Evolutionary conservation across 2,797 vertebrate species (phyloP).

Genomic region (Amazona ochrocephala): DNA sequence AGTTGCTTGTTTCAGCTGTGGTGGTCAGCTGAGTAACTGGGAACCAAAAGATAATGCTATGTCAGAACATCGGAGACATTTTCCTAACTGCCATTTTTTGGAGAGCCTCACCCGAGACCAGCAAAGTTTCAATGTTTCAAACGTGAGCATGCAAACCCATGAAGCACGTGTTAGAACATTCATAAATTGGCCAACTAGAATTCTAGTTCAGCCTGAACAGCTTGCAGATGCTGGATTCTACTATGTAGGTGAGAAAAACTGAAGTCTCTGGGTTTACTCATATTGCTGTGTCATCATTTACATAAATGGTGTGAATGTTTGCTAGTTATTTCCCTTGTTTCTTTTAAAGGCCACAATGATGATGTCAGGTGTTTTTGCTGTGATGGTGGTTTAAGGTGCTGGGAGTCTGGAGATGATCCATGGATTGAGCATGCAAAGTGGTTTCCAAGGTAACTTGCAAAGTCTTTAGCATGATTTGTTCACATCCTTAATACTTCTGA

Average conservation of each 20-base stretch:
- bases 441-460: slow-evolving; percentile 93
- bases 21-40: slow-evolving; percentile 94
- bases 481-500: not conserved
- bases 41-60: slow-evolving; percentile 93
- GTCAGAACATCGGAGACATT: slow-evolving; percentile 93
- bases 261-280: not conserved
- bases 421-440: slow-evolving; percentile 99
- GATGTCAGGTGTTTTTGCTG: slow-evolving; percentile 99
- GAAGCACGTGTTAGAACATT: slow-evolving; percentile 91
- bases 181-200: slow-evolving; percentile 90
- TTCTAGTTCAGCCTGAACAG: slow-evolving; percentile 92
- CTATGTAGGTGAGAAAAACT: slow-evolving; percentile 88
- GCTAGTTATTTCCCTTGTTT: not conserved
- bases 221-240: slow-evolving; percentile 96
- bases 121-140: slow-evolving; percentile 86
- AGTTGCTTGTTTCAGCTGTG: slow-evolving; percentile 95
- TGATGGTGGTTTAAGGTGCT: slow-evolving; percentile 96
- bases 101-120: slow-evolving; percentile 79
- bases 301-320: not conserved
- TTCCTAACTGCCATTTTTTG: slow-evolving; percentile 91
- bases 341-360: slow-evolving; percentile 88
- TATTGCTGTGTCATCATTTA: not conserved
- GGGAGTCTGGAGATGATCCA: slow-evolving; percentile 97
- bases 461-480: not conserved
- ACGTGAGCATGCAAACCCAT: slow-evolving; percentile 92